Evolutionary conservation across 2,888 invertebrate species (phyloP), one percentile per base, ranked within the genome.

Genomic region (Chalcis sispes): DNA sequence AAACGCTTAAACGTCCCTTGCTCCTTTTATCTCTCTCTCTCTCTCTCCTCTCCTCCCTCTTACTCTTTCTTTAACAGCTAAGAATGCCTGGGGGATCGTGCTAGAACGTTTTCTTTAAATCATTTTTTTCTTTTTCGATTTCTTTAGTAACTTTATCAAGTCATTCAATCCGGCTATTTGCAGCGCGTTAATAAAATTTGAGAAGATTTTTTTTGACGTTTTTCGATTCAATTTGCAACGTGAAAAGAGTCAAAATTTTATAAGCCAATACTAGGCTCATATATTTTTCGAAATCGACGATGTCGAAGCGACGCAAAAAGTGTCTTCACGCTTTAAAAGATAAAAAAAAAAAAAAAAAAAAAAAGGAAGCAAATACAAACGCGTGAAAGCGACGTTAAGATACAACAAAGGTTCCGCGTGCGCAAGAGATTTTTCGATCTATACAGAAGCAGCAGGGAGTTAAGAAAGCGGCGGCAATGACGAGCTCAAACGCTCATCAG

Each of bases 371-470:
- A 36, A 4, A 13, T 23, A 59, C 58, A 18, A 8, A 13, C 66
- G 29, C 64, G 42, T 32, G 72, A 36, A 54, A 64, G 20, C 72
- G 10, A 15, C 50, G 1, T 0, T 50, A 46, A 18, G 29, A 46
- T 29, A 56, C 56, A 42, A 72, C 72, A 65, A 58, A 65, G 46
- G 58, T 46, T 27, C 56, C 48, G 48, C 54, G 46, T 32, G n/a
- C n/a, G n/a, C n/a, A n/a, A 32, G 58, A 62, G 67, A 74, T 61
- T 61, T 54, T 71, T 62, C 69, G 54, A 54, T 66, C 69, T 48
- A 64, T 64, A 70, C 18, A 69, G n/a, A n/a, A n/a, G n/a, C n/a
- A n/a, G 50, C 46, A 36, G 66, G 40, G 65, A 40, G n/a, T n/a
- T n/a, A n/a, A n/a, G n/a, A 62, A 10, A 48, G 58, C 50, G 42